These are phyloP conservation scores for Carcina quercana DNA, from an alignment of 2,888 invertebrate genomes.

Conservation along the genomic window DNA sequence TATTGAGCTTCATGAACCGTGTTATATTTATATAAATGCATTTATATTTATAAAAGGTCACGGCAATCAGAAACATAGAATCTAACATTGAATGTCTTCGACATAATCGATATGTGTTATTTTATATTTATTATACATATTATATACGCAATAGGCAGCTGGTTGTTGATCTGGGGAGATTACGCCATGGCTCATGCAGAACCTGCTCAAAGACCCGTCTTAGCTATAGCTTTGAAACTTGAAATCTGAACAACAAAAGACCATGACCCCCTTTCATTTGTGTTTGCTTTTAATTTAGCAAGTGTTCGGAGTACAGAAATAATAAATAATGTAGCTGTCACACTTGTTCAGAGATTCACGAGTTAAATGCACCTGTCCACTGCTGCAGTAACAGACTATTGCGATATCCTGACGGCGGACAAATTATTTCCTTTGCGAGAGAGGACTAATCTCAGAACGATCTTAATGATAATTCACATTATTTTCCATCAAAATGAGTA, in stretches of 20 bases:
- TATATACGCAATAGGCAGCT: slow-evolving; percentile 32
- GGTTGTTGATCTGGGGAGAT: slow-evolving; percentile 30
- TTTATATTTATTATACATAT: slow-evolving; percentile 29
- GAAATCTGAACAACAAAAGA: slow-evolving; percentile 46
- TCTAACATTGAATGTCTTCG: slow-evolving; percentile 3
- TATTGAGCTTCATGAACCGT: too few species aligned
- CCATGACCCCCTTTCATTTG: slow-evolving; percentile 51
- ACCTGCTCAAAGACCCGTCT: slow-evolving; percentile 45
- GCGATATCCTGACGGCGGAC: too few species aligned
- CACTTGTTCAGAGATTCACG: background rate
- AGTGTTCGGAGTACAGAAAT: slow-evolving; percentile 2
- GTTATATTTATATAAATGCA: too few species aligned
- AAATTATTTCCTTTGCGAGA: too few species aligned
- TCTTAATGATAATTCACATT: too few species aligned
- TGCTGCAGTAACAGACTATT: too few species aligned
- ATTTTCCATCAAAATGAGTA: too few species aligned
- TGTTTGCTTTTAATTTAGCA: slow-evolving; percentile 25
- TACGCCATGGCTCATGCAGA: slow-evolving; percentile 42
- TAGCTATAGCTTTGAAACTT: slow-evolving; percentile 39
- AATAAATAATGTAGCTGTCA: background rate
- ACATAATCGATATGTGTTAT: slow-evolving; percentile 13
- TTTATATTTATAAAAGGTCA: slow-evolving; percentile 19
- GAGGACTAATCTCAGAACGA: too few species aligned
- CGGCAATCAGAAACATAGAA: slow-evolving; percentile 9
- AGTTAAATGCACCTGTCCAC: too few species aligned